These are phyloP conservation scores for Pao palembangensis DNA, from an alignment of 2,113 vertebrate species.

Conservation along the genomic window DNA sequence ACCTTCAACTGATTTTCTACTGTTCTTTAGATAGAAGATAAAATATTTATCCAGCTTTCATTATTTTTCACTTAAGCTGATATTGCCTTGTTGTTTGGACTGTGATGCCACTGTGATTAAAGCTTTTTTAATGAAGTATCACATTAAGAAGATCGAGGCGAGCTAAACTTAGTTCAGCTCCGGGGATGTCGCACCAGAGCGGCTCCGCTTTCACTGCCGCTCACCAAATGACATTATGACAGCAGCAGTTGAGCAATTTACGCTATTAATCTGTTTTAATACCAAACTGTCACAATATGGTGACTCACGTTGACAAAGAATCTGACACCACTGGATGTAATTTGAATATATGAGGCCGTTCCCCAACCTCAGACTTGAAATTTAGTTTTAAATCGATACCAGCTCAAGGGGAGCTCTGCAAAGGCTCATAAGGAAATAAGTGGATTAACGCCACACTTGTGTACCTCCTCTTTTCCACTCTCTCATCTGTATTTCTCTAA, in stretches of 20 bases:
- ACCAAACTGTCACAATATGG: constrained; percentile 39
- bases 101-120: constrained; percentile 56
- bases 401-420: constrained; percentile 14
- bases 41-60: constrained; percentile 47
- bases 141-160: constrained; percentile 54
- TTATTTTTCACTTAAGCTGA: constrained; percentile 66
- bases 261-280: constrained; percentile 57
- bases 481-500: constrained; percentile 9
- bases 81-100: constrained; percentile 58
- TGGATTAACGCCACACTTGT: constrained; percentile 29
- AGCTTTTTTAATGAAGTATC: constrained; percentile 58
- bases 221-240: constrained; percentile 45
- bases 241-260: constrained; percentile 43
- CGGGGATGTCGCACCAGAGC: constrained; percentile 24
- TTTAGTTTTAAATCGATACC: constrained; percentile 22
- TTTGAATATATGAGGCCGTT: constrained; percentile 42
- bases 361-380: constrained; percentile 15
- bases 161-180: constrained; percentile 56
- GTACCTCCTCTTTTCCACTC: constrained; percentile 20
- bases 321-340: constrained; percentile 35
- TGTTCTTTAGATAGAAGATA: constrained; percentile 13
- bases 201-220: constrained; percentile 25
- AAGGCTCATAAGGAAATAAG: constrained; percentile 48
- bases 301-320: constrained; percentile 36
- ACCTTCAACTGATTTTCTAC: not conserved